A percentile compares a stretch with the other conserved stretches of the same genome.
Conservation (phyloP, 2,113 vertebrate species). For the Raja brachyura region DNA sequence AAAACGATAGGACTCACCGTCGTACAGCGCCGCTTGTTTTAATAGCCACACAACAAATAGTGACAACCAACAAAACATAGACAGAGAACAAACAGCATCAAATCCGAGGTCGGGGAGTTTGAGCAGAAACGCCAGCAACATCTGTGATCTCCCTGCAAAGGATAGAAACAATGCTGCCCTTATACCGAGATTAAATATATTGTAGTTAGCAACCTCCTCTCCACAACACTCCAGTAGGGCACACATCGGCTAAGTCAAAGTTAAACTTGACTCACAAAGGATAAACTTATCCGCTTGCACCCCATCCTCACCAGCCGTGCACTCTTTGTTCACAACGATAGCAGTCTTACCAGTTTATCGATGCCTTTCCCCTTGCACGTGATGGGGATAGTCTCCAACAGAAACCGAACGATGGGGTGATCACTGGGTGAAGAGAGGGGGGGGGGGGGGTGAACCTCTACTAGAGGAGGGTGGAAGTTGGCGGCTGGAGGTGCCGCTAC, state of each 20-base stretch:
- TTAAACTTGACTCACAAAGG: background rate
- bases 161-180: background rate
- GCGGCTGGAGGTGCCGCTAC: too few species aligned
- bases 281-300: too few species aligned
- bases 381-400: background rate
- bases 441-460: too few species aligned
- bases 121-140: background rate
- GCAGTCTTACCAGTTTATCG: background rate
- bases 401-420: too few species aligned
- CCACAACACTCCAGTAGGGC: too few species aligned
- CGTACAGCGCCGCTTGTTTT: background rate
- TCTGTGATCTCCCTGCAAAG: background rate
- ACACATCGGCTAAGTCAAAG: background rate
- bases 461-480: too few species aligned
- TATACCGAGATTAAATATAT: background rate
- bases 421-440: too few species aligned
- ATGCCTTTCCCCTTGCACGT: background rate
- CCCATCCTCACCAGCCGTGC: too few species aligned
- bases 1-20: background rate
- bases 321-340: slow-evolving; percentile 1
- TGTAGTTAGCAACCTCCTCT: background rate
- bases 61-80: background rate
- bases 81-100: too few species aligned
- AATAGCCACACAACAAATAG: background rate
- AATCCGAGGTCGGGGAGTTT: background rate